Evolutionary conservation across 2,888 invertebrate genomes (phyloP), one percentile per base, ranked within the genome.

Genomic region (Ypsolopha scabrella): DNA sequence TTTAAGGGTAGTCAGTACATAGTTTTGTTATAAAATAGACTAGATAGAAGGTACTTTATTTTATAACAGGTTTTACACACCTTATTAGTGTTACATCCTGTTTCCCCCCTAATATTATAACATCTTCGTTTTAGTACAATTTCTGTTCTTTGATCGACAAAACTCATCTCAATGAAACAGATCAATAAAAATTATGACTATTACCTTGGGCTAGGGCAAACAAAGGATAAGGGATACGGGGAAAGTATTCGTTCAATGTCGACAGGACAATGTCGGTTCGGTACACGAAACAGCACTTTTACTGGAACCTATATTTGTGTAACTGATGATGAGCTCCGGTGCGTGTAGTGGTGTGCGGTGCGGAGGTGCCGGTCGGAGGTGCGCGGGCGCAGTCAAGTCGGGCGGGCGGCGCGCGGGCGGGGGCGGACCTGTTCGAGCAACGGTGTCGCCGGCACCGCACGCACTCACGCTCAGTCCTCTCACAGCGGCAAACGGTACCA

Each of bases 401-500:
- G 53, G 52, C 50, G 56, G 54, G 48, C 48, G 53, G 57, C 41
- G 52, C 46, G 51, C 76, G 71, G 70, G 71, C 69, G 73, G 69
- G 83, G 83, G 82, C 80, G 80, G 81, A 80, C 81, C 81, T 75
- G 82, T 77, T 71, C 80, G 65, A 76, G 77, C 87, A 83, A 82
- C 83, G 82, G 82, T 86, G 83, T 75, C 80, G 77, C 75, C 65
- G 70, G 74, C 79, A 74, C 77, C 80, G 80, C 83, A 80, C 81
- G 75, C 70, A 64, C 61, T 63, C 75, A 69, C 79, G 59, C 56
- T 75, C 85, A 85, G 86, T 85, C 80, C 80, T 79, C 72, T 76
- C 77, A 75, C 77, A 78, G 82, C 81, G 80, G 80, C 81, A 81
- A 85, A 86, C 83, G 87, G 83, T 80, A 83, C 71, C 67, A 72